Evolutionary conservation across 2,888 invertebrate species (phyloP).

Genomic region (Nebria brevicollis): DNA sequence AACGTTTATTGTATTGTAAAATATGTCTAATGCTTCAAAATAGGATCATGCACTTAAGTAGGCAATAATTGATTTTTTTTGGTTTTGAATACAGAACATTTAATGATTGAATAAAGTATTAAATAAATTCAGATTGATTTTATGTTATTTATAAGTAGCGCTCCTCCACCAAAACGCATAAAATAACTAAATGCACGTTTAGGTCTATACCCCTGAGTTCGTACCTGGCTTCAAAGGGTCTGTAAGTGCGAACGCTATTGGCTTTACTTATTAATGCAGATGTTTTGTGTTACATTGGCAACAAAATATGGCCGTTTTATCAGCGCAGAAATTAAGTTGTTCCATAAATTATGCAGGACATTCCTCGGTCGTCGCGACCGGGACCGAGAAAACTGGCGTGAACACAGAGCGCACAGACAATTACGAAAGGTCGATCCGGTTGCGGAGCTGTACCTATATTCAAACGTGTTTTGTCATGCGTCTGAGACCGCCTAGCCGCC

Average conservation of each 20-base stretch:
- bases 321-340: slow-evolving; percentile 37
- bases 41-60: no score
- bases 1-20: no score
- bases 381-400: neutral
- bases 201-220: neutral
- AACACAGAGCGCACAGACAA: neutral
- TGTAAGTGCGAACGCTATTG: neutral
- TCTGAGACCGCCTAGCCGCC: neutral
- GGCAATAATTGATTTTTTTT: no score
- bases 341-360: slow-evolving; percentile 34
- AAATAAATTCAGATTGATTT: no score
- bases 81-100: no score
- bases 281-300: slow-evolving; percentile 27
- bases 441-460: neutral
- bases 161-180: no score
- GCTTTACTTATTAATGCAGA: slow-evolving; percentile 24
- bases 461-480: neutral
- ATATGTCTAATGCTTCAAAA: no score
- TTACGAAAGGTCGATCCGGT: neutral
- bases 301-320: slow-evolving; percentile 34
- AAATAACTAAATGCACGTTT: no score
- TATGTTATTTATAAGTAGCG: no score
- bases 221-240: neutral
- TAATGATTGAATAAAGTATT: no score
- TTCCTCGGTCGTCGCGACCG: neutral